A percentile compares a stretch with the other conserved stretches of the same genome.
phyloP scores from a whole-genome alignment of 1,140 invertebrate genomes.

The Tachypleus tridentatus region DNA sequence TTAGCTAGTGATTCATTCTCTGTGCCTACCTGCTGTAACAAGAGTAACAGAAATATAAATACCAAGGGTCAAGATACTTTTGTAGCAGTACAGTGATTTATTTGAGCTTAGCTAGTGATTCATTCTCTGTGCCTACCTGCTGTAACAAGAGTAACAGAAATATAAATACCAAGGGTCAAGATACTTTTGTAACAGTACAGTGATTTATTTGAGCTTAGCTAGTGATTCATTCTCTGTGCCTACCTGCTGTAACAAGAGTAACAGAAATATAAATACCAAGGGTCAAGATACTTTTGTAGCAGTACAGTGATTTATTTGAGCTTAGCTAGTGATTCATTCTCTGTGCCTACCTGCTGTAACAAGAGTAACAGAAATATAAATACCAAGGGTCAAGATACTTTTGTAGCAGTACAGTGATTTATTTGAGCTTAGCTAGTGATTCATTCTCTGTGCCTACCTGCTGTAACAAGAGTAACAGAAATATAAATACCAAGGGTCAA shows the following conservation, averaged over 20 bases:
- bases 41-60: no score
- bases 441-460: constrained; percentile 79
- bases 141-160: constrained; percentile 33
- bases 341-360: constrained; percentile 66
- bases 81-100: no score
- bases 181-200: no score
- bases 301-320: constrained; percentile 44
- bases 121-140: constrained; percentile 78
- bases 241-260: constrained; percentile 53
- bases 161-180: no score
- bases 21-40: constrained; percentile 65
- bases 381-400: no score
- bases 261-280: no score
- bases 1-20: constrained; percentile 84
- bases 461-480: constrained; percentile 40
- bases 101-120: constrained; percentile 86
- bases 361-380: no score
- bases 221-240: constrained; percentile 78
- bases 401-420: no score
- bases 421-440: constrained; percentile 83
- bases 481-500: no score
- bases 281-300: no score
- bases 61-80: no score
- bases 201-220: constrained; percentile 79
- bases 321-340: constrained; percentile 84